Base-by-base conservation (phyloP, 2,113 vertebrate species). In the Oriolus oriolus region DNA sequence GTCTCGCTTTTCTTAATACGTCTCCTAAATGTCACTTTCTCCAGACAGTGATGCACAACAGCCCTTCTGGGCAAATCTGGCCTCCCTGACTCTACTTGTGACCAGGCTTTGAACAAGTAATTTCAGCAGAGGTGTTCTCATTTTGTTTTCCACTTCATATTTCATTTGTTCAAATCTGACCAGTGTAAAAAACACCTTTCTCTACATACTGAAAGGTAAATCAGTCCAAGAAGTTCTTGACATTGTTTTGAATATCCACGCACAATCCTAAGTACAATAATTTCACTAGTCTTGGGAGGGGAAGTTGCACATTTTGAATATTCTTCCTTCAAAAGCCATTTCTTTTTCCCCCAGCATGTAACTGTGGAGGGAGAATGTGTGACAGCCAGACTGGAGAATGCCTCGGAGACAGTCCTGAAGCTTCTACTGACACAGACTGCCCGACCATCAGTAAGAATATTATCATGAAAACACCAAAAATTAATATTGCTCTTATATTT, bases 301-400 rank as follows among this genome's bases (percentile, higher is more conserved):
- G 10, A 44, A 30, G 2, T 49, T 71, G n/a, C 16, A 56, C 3
- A 15, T 69, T 77, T 83, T 73, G 37, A 91, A 91, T 60, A 66
- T 31, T 65, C 37, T 28, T 92, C 39, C 47, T 35, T 95, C 86
- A 87, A 93, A 66, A 87, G 65, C 77, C 16, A n/a, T 84, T 90
- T 90, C 56, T 87, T 89, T 90, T 71, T 71, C 42, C 75, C 75
- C 27, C 95, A 99, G 99, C 98, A 88, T 99, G 99, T 91, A 97
- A 98, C 85, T 99, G 99, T 91, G 97, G 98, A 76, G 98, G 98
- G 5, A 98, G 98, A 42, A 98, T 98, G 63, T 99, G 99, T 96
- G 98, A 99, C 95, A 98, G 98, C 87, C 97, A 98, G 70, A 99
- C 99, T 15, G 99, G 99, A 96, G 98, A 99, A 87, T 99, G 99